Evolutionary conservation across 1,140 invertebrate genomes (phyloP).

Genomic region (Neotoxoptera formosana): DNA sequence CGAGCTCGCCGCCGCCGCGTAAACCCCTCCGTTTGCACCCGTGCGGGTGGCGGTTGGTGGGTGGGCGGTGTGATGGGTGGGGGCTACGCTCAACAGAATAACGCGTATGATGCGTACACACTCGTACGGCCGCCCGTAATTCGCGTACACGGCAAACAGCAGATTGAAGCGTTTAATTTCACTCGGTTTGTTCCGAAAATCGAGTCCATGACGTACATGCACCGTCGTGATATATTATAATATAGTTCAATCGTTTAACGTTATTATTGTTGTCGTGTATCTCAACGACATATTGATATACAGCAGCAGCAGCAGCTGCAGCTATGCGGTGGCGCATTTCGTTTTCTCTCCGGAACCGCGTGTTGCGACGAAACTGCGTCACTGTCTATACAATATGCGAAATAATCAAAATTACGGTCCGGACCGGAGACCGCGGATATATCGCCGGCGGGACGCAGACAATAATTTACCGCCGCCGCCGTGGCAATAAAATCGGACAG

Average conservation of each 20-base stretch:
- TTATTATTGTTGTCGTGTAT: neutral
- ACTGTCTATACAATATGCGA: too few species aligned
- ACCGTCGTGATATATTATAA: neutral
- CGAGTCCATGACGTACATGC: neutral
- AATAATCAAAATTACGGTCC: constrained; percentile 34
- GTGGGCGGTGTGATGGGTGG: too few species aligned
- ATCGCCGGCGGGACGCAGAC: neutral
- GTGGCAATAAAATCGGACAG: neutral
- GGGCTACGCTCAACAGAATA: neutral
- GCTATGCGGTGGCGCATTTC: neutral
- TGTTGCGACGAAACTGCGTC: neutral
- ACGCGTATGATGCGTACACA: neutral
- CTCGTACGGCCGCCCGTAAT: too few species aligned
- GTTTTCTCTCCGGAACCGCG: neutral
- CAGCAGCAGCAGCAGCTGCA: neutral
- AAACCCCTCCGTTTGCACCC: too few species aligned
- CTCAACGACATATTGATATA: neutral
- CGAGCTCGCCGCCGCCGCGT: neutral
- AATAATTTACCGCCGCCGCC: constrained; percentile 9
- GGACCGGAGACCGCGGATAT: neutral
- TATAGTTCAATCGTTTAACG: neutral
- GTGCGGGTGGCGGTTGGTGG: too few species aligned
- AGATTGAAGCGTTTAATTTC: neutral
- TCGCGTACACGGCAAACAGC: neutral
- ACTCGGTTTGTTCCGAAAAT: neutral